phyloP scores from a whole-genome alignment of 2,797 vertebrate genomes.

The Aulostomus chinensis region DNA sequence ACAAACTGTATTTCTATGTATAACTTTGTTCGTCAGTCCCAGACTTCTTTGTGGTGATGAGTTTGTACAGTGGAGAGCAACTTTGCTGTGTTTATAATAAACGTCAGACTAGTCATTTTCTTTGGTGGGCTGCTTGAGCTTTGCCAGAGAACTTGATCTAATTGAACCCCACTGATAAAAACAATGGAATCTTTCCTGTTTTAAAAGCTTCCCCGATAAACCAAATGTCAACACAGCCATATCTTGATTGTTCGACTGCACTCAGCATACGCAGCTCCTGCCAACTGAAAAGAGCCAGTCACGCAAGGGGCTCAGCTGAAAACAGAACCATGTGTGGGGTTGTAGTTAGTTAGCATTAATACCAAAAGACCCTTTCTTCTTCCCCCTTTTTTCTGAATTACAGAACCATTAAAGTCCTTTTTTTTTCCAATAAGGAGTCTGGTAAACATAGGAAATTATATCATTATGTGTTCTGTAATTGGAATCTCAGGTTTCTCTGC shows the following conservation, averaged over 20 bases:
- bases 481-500: constrained; percentile 62
- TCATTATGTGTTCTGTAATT: constrained; percentile 66
- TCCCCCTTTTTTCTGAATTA: constrained; percentile 34
- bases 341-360: constrained; percentile 72
- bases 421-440: constrained; percentile 51
- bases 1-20: too few species aligned
- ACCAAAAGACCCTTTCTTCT: constrained; percentile 66
- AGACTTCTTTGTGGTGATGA: too few species aligned
- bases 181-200: constrained; percentile 62
- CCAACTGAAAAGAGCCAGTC: constrained; percentile 76
- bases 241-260: constrained; percentile 69
- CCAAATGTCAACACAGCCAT: constrained; percentile 63
- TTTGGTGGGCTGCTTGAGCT: constrained; percentile 6
- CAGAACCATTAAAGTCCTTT: constrained; percentile 64
- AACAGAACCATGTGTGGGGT: constrained; percentile 83
- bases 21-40: too few species aligned
- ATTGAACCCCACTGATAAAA: constrained; percentile 60
- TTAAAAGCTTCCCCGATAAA: constrained; percentile 71
- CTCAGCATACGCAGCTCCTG: constrained; percentile 47
- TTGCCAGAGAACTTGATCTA: constrained; percentile 36
- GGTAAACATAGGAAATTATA: constrained; percentile 73
- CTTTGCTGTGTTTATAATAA: constrained; percentile 15
- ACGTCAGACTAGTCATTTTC: background rate
- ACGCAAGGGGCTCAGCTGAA: constrained; percentile 77
- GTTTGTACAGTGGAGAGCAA: too few species aligned